Evolutionary conservation across 2,888 invertebrate genomes (phyloP), one percentile per base, ranked within the genome.

Genomic region (Crematogaster levior): DNA sequence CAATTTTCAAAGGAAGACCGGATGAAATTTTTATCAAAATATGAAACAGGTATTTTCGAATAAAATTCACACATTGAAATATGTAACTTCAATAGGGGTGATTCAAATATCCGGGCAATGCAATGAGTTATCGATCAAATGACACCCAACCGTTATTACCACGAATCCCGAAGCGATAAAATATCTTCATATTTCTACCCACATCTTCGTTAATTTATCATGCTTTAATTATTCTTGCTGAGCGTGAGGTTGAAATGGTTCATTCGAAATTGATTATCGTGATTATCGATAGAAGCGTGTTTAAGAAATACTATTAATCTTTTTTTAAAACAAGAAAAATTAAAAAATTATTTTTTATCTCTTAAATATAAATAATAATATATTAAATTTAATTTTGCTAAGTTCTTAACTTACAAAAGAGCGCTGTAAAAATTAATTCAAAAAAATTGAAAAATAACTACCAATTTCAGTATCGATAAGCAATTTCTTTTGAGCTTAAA

Each of bases 111-210:
- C 21, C 12, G 15, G 40, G 43, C 30, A 56, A 43, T 56, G 77
- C 43, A 53, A 77, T 56, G 68, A 77, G 56, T 66, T 77, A 77
- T 77, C 68, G 68, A 77, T 75, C 74, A 66, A 75, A 40, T 53
- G 66, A 75, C n/a, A 30, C n/a, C 30, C 68, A 56, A 68, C 40
- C 40, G 21, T 66, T 75, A 75, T 66, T 66, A 34, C n/a, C 37
- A n/a, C n/a, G n/a, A n/a, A n/a, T n/a, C n/a, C n/a, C n/a, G 18
- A 30, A 43, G 40, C 40, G 30, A 77, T 77, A 77, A 68, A 75
- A 68, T 77, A 34, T 10, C 21, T 68, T 40, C 51, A 51, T 51
- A 68, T 68, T 68, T 51, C 68, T 56, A 53, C 12, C 40, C 10
- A 75, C 40, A 56, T 43, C 68, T 77, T 77, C 21, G 53, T 66